These are phyloP conservation scores for Taxidea taxus DNA, from an alignment of 2,113 vertebrate species.

Conservation along the genomic window DNA sequence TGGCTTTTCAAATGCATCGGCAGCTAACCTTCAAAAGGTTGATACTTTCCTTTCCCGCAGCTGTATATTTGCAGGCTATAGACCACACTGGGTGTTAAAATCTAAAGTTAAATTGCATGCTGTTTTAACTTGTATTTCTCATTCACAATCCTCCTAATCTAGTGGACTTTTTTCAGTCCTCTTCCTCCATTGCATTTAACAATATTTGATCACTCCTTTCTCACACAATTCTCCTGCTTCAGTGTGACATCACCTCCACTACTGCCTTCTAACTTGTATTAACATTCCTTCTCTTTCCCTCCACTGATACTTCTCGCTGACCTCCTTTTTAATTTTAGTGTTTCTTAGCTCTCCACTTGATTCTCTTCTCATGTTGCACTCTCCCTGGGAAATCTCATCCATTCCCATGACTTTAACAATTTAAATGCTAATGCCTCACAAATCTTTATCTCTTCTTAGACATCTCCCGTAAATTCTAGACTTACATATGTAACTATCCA, in stretches of 20 bases:
- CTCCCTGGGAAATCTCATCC: slow-evolving; percentile 30
- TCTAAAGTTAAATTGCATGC: background rate
- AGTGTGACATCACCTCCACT: background rate
- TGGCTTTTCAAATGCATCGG: background rate
- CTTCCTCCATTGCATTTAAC: background rate
- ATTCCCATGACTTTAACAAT: slow-evolving; percentile 26
- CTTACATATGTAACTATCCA: background rate
- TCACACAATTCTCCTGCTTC: background rate
- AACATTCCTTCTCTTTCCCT: background rate
- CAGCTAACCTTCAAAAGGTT: background rate
- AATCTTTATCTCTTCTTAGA: background rate
- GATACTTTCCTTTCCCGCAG: background rate
- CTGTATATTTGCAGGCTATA: background rate
- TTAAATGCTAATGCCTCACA: slow-evolving; percentile 41
- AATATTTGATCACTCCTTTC: background rate
- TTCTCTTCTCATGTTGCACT: slow-evolving; percentile 16
- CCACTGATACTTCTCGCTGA: background rate
- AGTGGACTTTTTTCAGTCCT: background rate
- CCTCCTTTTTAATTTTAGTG: slow-evolving; percentile 35
- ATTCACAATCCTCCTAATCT: background rate
- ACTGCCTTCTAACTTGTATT: background rate
- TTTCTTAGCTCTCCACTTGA: background rate
- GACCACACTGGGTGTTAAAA: background rate
- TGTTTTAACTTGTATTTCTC: background rate
- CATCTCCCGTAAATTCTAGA: background rate